These are phyloP conservation scores for Drosophila varians DNA, from an alignment of 1,140 invertebrate species.

Conservation along the genomic window DNA sequence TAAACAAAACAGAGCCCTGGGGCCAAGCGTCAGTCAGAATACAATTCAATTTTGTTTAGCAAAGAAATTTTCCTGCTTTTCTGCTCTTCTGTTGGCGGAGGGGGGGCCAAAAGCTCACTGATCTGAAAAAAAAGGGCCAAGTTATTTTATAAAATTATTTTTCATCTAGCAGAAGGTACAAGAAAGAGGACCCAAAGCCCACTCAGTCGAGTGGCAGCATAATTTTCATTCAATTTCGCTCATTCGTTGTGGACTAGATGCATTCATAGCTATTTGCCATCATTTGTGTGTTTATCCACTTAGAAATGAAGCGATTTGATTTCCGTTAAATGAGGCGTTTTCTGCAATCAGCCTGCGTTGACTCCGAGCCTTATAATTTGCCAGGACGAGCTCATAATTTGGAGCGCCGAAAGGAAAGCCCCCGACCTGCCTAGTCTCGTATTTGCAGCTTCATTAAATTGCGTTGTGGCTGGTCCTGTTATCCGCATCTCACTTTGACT, in stretches of 20 bases:
- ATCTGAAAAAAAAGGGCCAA: slow-evolving; percentile 78
- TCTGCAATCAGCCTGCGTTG: slow-evolving; percentile 77
- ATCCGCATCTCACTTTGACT: slow-evolving; percentile 64
- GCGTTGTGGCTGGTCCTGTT: slow-evolving; percentile 32
- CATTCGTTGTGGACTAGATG: slow-evolving; percentile 60
- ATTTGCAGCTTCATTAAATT: slow-evolving; percentile 51
- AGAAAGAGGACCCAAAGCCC: slow-evolving; percentile 8
- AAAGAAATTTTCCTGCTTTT: slow-evolving; percentile 40
- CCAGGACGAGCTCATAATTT: slow-evolving; percentile 1
- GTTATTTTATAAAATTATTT: slow-evolving; percentile 76
- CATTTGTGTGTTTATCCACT: slow-evolving; percentile 80
- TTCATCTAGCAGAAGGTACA: slow-evolving; percentile 57
- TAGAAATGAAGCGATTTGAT: slow-evolving; percentile 76
- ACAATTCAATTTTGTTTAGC: slow-evolving; percentile 75
- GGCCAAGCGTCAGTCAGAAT: slow-evolving; percentile 62
- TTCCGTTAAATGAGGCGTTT: slow-evolving; percentile 73
- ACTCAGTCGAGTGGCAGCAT: slow-evolving; percentile 65
- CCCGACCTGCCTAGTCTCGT: neutral
- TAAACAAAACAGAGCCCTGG: slow-evolving; percentile 40
- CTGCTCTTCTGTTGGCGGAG: slow-evolving; percentile 3
- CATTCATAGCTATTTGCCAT: slow-evolving; percentile 66
- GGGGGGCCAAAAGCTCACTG: slow-evolving; percentile 62
- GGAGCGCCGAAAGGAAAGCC: neutral
- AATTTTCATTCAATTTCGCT: slow-evolving; percentile 80
- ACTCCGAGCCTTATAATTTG: slow-evolving; percentile 24